These are phyloP conservation scores for Notocelia uddmanniana DNA, from an alignment of 2,888 invertebrate genomes.

Conservation along the genomic window DNA sequence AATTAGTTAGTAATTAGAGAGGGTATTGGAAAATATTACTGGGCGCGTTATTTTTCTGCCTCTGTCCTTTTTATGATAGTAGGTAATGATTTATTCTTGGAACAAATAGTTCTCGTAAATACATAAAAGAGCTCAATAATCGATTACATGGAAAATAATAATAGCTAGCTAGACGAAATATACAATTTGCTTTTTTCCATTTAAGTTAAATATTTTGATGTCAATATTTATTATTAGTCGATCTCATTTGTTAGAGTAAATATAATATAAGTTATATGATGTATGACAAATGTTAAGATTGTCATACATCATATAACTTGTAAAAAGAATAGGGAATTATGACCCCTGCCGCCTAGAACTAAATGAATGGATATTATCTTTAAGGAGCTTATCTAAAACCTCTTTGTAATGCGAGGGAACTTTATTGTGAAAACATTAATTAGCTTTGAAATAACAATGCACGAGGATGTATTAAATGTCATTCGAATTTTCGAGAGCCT, in stretches of 20 bases:
- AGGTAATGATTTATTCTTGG: slow-evolving; percentile 4
- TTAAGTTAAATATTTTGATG: no score
- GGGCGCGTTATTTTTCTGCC: background rate
- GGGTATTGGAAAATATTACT: slow-evolving; percentile 26
- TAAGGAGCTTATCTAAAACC: slow-evolving; percentile 64
- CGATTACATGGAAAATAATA: no score
- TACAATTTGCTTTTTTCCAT: no score
- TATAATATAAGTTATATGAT: background rate
- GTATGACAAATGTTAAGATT: background rate
- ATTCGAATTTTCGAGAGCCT: slow-evolving; percentile 54
- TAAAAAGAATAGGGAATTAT: slow-evolving; percentile 57
- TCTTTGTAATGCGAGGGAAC: slow-evolving; percentile 69
- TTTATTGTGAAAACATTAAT: slow-evolving; percentile 72
- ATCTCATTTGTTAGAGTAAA: no score
- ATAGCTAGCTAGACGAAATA: no score
- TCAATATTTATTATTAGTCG: no score
- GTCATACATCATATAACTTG: no score
- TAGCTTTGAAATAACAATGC: slow-evolving; percentile 61
- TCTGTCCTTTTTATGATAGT: background rate
- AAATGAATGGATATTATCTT: slow-evolving; percentile 42
- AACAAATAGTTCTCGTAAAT: no score
- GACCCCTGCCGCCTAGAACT: background rate
- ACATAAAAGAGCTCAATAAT: no score
- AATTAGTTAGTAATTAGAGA: slow-evolving; percentile 33
- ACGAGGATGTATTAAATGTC: slow-evolving; percentile 55